Percentiles rank a stretch among this genome's conserved stretches.
These are phyloP conservation scores for Hanleya hanleyi DNA, from an alignment of 2,888 invertebrate species.

Conservation along the genomic window DNA sequence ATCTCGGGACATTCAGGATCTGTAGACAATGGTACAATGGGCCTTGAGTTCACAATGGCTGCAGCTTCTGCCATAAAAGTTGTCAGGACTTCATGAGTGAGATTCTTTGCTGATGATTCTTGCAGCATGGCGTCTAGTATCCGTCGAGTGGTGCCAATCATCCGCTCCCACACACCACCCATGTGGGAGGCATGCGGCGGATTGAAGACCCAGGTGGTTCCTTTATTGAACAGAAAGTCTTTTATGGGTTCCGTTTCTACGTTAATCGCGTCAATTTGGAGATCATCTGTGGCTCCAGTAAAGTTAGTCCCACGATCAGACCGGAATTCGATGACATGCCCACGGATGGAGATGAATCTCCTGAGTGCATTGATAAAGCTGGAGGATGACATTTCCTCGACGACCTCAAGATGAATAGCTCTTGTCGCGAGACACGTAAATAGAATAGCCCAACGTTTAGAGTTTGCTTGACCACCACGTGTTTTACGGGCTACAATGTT, in stretches of 20 bases:
- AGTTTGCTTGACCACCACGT: constrained; percentile 29
- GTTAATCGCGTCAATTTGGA: constrained; percentile 17
- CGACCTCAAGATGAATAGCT: constrained; percentile 37
- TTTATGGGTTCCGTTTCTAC: constrained; percentile 20
- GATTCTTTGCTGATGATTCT: not conserved
- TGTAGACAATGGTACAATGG: constrained; percentile 23
- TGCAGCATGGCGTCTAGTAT: not conserved
- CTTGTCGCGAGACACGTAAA: constrained; percentile 35
- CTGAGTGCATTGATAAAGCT: constrained; percentile 35
- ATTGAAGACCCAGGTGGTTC: constrained; percentile 9
- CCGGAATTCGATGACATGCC: constrained; percentile 22
- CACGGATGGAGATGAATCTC: constrained; percentile 32
- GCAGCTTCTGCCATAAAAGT: constrained; percentile 5
- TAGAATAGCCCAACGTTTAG: constrained; percentile 37
- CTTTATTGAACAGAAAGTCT: not conserved
- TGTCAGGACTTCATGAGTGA: constrained; percentile 6
- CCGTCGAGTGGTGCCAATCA: not conserved
- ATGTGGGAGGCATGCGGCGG: constrained; percentile 13
- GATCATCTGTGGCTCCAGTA: constrained; percentile 23
- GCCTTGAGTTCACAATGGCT: constrained; percentile 36
- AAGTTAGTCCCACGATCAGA: constrained; percentile 37
- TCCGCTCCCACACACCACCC: constrained; percentile 8
- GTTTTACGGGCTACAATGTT: constrained; percentile 23
- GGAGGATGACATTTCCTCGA: constrained; percentile 30
- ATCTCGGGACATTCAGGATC: constrained; percentile 21